Evolutionary conservation across 2,888 invertebrate genomes (phyloP).

Genomic region (Lycocerus yunnanus): DNA sequence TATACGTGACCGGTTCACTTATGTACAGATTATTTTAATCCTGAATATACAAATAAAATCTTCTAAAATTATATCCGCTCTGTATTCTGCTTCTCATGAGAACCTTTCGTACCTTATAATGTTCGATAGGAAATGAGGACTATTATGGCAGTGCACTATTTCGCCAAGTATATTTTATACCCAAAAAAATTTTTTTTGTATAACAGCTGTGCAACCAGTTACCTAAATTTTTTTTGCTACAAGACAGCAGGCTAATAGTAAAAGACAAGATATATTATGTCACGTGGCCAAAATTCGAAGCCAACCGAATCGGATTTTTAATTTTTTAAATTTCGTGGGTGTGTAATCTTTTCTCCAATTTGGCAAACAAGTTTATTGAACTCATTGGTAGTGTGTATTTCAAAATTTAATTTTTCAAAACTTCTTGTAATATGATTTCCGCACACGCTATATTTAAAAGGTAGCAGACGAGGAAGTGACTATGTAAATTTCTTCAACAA

Average conservation of each 20-base stretch:
- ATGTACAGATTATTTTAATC: slow-evolving; percentile 15
- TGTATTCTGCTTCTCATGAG: background rate
- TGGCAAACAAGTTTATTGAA: background rate
- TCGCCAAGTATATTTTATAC: background rate
- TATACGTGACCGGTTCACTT: slow-evolving; percentile 24
- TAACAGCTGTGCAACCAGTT: no score
- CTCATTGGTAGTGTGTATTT: background rate
- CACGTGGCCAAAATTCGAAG: no score
- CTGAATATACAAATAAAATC: background rate
- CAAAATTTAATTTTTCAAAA: background rate
- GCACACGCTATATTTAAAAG: background rate
- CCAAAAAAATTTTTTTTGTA: no score
- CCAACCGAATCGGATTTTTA: no score
- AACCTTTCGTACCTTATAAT: background rate
- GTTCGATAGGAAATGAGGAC: background rate
- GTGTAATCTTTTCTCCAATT: background rate
- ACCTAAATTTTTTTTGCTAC: no score
- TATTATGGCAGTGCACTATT: background rate
- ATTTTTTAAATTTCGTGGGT: background rate
- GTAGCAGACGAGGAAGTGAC: background rate
- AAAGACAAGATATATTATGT: no score
- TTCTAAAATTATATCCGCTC: background rate
- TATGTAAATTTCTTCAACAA: background rate
- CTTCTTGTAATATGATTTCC: background rate
- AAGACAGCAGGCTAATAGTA: no score